A percentile compares a stretch with the other conserved stretches of the same genome.
These are phyloP conservation scores for Danio jaintianensis DNA, from an alignment of 2,797 vertebrate species.

Conservation along the genomic window DNA sequence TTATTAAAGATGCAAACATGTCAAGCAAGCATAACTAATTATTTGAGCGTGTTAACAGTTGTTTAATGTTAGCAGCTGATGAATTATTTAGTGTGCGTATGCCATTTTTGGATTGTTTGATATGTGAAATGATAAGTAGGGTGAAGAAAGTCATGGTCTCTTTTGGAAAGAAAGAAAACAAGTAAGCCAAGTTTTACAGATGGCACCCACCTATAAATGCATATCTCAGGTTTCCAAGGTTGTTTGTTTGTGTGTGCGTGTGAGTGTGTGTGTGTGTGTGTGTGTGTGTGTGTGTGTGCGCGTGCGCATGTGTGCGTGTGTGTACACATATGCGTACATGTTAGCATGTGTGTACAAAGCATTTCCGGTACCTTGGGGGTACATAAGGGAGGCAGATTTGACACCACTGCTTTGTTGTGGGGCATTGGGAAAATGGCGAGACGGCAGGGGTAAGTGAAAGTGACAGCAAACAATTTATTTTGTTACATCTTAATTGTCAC, in stretches of 20 bases:
- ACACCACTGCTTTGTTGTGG: conserved; percentile 52
- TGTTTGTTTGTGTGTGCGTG: conserved; percentile 20
- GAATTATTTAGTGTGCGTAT: conserved; percentile 97
- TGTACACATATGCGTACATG: conserved; percentile 1
- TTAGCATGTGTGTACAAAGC: conserved; percentile 46
- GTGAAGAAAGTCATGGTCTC: conserved; percentile 65
- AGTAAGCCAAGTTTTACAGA: conserved; percentile 54
- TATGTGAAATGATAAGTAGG: conserved; percentile 80
- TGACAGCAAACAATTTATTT: conserved; percentile 81
- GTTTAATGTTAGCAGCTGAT: conserved; percentile 99
- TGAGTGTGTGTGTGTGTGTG: conserved; percentile 21
- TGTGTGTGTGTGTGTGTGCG: conserved; percentile 33
- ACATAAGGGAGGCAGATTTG: conserved; percentile 53
- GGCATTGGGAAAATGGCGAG: conserved; percentile 65
- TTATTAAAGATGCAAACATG: conserved; percentile 99
- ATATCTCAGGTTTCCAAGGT: conserved; percentile 33
- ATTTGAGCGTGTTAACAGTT: conserved; percentile 99
- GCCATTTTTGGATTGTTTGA: conserved; percentile 92
- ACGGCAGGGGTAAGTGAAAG: conserved; percentile 76
- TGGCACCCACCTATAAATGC: conserved; percentile 53
- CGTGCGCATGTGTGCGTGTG: conserved; percentile 7
- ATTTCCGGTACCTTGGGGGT: conserved; percentile 64
- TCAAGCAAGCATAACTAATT: conserved; percentile 99
- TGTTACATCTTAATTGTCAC: conserved; percentile 84
- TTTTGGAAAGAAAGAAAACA: conserved; percentile 62